phyloP scores from a whole-genome alignment of 2,888 invertebrate genomes.

The Sycophila texana region DNA sequence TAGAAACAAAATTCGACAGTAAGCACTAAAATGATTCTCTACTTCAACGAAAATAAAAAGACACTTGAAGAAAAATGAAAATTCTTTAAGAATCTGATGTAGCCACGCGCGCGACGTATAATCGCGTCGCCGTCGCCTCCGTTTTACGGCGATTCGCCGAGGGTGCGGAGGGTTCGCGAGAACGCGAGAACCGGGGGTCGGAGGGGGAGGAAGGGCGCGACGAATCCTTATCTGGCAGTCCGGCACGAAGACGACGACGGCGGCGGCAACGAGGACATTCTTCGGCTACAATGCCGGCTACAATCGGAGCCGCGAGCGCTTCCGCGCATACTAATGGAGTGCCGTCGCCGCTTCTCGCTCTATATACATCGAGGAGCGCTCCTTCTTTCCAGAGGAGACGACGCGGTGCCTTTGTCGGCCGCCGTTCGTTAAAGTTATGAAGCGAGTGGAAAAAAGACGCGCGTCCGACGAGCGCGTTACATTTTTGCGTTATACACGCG shows the following conservation, averaged over 20 bases:
- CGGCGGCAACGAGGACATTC: slow-evolving; percentile 73
- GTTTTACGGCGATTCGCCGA: slow-evolving; percentile 1
- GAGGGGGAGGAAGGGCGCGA: neutral
- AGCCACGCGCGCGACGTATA: neutral
- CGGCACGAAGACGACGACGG: slow-evolving; percentile 48
- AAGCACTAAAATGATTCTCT: no score
- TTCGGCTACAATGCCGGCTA: slow-evolving; percentile 72
- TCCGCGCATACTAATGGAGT: slow-evolving; percentile 74
- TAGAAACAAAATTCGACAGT: no score
- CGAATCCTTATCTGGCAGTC: slow-evolving; percentile 57
- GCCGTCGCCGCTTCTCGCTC: slow-evolving; percentile 39
- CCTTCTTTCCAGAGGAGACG: slow-evolving; percentile 33
- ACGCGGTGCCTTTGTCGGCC: neutral
- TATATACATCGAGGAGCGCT: slow-evolving; percentile 8
- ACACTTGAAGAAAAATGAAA: no score
- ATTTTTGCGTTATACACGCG: no score
- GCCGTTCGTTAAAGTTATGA: slow-evolving; percentile 5
- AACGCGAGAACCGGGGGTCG: no score
- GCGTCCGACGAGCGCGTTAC: no score
- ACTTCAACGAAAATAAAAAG: no score
- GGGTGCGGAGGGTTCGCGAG: neutral
- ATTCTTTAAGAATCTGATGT: no score
- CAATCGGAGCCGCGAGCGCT: slow-evolving; percentile 71
- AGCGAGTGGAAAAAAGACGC: no score
- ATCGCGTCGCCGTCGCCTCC: slow-evolving; percentile 6